Conservation (phyloP, 2,888 invertebrate genomes). For the Cenopis cana region DNA sequence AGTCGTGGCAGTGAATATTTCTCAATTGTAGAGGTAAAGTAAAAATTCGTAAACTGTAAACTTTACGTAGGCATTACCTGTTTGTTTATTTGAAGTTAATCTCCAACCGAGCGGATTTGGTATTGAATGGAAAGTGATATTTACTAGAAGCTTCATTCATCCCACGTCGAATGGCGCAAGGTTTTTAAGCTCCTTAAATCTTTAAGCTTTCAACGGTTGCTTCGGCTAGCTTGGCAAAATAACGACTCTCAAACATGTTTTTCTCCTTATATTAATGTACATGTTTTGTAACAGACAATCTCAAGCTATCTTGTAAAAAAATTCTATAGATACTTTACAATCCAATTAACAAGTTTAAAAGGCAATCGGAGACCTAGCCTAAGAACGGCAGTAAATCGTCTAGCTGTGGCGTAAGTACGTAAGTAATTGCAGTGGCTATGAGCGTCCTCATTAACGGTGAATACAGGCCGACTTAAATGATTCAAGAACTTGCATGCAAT, state of each 20-base stretch:
- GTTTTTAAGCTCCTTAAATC: constrained; percentile 16
- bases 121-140: constrained; percentile 1
- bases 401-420: neutral
- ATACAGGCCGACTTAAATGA: neutral
- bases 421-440: neutral
- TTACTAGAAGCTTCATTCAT: constrained; percentile 2
- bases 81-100: constrained; percentile 1
- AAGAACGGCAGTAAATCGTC: neutral
- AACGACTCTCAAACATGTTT: too few species aligned
- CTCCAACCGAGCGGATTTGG: too few species aligned
- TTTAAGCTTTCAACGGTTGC: neutral
- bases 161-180: neutral
- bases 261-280: too few species aligned
- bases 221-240: too few species aligned
- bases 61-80: neutral
- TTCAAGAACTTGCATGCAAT: too few species aligned
- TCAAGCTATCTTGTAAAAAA: neutral
- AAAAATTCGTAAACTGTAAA: neutral
- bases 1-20: too few species aligned
- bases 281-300: neutral
- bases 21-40: too few species aligned
- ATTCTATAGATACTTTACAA: neutral
- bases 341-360: neutral
- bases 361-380: neutral
- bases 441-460: neutral